A percentile compares a stretch with the other conserved stretches of the same genome.
Conservation (phyloP, 2,888 invertebrate genomes). For the Pachliopta kotzebuea region DNA sequence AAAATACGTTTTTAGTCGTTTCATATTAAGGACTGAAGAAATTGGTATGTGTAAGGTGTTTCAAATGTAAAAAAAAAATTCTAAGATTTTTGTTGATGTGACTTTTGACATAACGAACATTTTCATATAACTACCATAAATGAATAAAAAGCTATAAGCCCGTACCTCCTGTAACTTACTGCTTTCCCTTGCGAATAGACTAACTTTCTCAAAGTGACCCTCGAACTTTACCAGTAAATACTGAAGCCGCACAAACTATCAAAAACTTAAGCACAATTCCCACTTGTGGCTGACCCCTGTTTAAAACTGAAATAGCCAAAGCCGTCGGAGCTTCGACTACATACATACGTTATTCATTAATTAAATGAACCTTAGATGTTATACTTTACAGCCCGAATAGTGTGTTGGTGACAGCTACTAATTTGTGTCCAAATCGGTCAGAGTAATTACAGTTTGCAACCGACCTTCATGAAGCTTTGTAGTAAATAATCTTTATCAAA, state of each 20-base stretch:
- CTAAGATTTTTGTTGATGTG: too few species aligned
- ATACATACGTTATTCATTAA: constrained; percentile 43
- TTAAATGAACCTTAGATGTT: constrained; percentile 44
- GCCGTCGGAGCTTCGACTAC: constrained; percentile 43
- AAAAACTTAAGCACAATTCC: constrained; percentile 72
- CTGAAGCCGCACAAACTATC: constrained; percentile 74
- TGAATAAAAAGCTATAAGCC: neutral
- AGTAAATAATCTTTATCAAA: neutral
- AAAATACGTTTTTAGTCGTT: too few species aligned
- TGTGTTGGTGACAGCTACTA: constrained; percentile 21
- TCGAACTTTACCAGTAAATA: constrained; percentile 77
- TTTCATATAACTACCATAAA: neutral
- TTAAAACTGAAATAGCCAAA: constrained; percentile 55
- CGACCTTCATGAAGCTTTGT: neutral
- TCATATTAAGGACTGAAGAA: too few species aligned
- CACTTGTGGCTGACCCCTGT: constrained; percentile 64
- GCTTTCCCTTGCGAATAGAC: constrained; percentile 52
- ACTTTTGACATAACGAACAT: neutral
- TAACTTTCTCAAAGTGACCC: constrained; percentile 66
- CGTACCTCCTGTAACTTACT: constrained; percentile 30
- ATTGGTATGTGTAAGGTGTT: too few species aligned
- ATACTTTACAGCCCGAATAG: constrained; percentile 29
- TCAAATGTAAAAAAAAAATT: too few species aligned
- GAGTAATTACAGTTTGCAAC: neutral
- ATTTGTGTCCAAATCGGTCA: constrained; percentile 20